phyloP scores from a whole-genome alignment of 2,113 vertebrate species.

The Rallus limicola region DNA sequence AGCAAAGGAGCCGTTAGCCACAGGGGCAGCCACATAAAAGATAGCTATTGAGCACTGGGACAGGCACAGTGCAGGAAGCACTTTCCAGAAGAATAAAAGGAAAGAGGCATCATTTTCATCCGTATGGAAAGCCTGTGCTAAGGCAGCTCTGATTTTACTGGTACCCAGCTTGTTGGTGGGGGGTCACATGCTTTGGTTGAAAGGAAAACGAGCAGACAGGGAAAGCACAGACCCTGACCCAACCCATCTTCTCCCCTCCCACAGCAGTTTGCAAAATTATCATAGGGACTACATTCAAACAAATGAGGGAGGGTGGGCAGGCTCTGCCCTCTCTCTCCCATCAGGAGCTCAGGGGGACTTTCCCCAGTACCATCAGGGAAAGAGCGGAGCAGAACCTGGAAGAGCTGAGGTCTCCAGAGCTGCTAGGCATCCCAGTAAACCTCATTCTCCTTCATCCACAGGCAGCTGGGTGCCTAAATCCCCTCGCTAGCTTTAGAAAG shows the following conservation, averaged over 20 bases:
- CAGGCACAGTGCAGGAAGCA: not conserved
- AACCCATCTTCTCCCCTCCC: not conserved
- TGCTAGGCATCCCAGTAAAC: not conserved
- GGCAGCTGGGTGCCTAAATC: not conserved
- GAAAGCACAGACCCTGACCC: not conserved
- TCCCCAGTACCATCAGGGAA: not conserved
- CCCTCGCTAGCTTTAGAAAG: not conserved
- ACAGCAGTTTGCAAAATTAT: rapidly evolving
- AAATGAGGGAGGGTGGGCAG: not conserved
- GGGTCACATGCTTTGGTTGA: rapidly evolving
- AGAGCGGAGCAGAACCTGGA: not conserved
- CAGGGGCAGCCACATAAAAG: not conserved
- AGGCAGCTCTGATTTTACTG: not conserved
- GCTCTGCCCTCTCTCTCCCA: not conserved
- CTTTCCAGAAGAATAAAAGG: not conserved
- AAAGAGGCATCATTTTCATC: not conserved
- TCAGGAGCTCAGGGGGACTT: not conserved
- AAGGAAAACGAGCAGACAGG: not conserved
- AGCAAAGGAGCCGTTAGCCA: not conserved
- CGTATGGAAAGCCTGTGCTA: rapidly evolving
- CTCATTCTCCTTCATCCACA: not conserved
- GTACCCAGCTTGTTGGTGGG: not conserved
- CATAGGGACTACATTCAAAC: not conserved
- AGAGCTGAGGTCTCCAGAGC: not conserved
- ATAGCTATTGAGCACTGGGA: not conserved